Evolutionary conservation across 2,888 invertebrate species (phyloP).

Genomic region (Lepidocyrtinus sp.): DNA sequence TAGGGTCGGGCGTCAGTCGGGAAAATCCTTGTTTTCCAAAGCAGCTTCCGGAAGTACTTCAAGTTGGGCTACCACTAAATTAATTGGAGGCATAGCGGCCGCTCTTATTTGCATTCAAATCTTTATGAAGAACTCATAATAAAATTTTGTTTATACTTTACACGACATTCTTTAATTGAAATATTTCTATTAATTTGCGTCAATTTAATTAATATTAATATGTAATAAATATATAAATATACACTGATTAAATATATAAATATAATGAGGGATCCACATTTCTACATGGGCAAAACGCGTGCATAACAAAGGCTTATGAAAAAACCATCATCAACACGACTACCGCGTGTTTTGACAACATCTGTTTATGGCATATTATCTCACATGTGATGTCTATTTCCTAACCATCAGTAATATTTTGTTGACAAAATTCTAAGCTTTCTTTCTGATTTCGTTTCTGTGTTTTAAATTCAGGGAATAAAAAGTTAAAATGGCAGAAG

Average conservation of each 20-base stretch:
- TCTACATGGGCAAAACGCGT: no score
- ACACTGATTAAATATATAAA: no score
- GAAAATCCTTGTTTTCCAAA: not conserved
- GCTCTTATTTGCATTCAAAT: slow-evolving; percentile 6
- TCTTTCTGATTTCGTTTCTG: slow-evolving; percentile 3
- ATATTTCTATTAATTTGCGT: no score
- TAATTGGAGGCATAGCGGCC: not conserved
- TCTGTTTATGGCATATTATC: not conserved
- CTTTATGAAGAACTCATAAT: no score
- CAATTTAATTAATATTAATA: no score
- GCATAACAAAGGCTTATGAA: no score
- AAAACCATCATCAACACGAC: no score
- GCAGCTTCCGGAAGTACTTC: not conserved
- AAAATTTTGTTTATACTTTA: no score
- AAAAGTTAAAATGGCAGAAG: slow-evolving; percentile 27
- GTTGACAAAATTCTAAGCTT: not conserved
- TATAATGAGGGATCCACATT: no score
- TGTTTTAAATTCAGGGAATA: not conserved
- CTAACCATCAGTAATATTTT: no score
- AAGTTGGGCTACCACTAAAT: not conserved
- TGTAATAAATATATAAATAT: no score
- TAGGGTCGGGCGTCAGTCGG: slow-evolving; percentile 19
- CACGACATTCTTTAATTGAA: no score
- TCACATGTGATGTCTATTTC: not conserved
- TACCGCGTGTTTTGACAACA: slow-evolving; percentile 2